These are phyloP conservation scores for Philereme vetulata DNA, from an alignment of 2,888 invertebrate genomes.

Conservation along the genomic window DNA sequence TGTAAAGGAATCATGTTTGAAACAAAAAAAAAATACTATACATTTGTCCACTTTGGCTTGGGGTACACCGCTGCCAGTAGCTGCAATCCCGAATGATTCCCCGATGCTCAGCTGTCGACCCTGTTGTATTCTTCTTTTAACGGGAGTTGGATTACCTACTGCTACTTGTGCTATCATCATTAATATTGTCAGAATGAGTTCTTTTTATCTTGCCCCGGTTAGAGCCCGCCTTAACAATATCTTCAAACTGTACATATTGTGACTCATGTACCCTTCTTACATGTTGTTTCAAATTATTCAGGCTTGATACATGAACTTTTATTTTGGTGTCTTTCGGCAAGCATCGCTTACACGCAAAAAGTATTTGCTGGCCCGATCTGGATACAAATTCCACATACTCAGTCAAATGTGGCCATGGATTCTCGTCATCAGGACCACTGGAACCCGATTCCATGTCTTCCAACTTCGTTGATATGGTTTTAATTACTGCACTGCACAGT, in stretches of 20 bases:
- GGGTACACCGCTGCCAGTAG: slow-evolving; percentile 40
- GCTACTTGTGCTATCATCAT: slow-evolving; percentile 26
- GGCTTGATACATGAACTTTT: slow-evolving; percentile 35
- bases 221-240: slow-evolving; percentile 24
- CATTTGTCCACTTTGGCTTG: slow-evolving; percentile 35
- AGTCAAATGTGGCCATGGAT: slow-evolving; percentile 24
- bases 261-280: slow-evolving; percentile 37
- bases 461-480: slow-evolving; percentile 27
- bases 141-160: slow-evolving; percentile 32
- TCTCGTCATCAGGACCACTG: slow-evolving; percentile 25
- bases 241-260: slow-evolving; percentile 29
- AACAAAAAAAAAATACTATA: slow-evolving; percentile 30
- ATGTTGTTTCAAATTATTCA: slow-evolving; percentile 39
- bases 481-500: slow-evolving; percentile 29
- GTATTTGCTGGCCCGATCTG: slow-evolving; percentile 38
- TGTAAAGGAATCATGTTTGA: slow-evolving; percentile 39
- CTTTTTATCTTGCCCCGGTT: slow-evolving; percentile 35
- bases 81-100: slow-evolving; percentile 38
- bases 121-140: slow-evolving; percentile 26
- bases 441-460: slow-evolving; percentile 25
- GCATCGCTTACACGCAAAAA: slow-evolving; percentile 39
- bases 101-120: slow-evolving; percentile 30
- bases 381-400: slow-evolving; percentile 36
- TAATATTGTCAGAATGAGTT: slow-evolving; percentile 26
- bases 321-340: slow-evolving; percentile 21